A percentile compares a stretch with the other conserved stretches of the same genome.
Evolutionary conservation across 2,113 vertebrate genomes (phyloP).

Genomic region (Vombatus ursinus): DNA sequence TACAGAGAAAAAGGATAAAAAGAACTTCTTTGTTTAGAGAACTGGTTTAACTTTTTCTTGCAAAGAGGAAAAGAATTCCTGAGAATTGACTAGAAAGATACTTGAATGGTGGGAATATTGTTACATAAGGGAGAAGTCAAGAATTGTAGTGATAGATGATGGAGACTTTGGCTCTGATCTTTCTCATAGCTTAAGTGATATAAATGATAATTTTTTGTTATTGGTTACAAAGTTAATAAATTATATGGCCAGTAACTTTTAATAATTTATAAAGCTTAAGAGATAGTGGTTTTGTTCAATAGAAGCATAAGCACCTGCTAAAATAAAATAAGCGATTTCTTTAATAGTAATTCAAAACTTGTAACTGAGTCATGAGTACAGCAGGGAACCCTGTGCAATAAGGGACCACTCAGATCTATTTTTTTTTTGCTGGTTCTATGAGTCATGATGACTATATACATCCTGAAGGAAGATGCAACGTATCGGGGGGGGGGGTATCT

Average conservation of each 20-base stretch:
- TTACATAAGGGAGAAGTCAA: neutral
- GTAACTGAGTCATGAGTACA: neutral
- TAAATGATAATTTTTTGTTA: neutral
- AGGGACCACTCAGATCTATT: no score
- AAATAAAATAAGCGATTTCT: neutral
- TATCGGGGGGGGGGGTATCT: neutral
- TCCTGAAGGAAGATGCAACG: neutral
- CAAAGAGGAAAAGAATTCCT: neutral
- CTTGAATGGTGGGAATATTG: neutral
- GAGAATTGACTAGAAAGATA: neutral
- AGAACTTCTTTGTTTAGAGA: neutral
- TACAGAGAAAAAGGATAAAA: neutral
- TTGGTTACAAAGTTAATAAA: neutral
- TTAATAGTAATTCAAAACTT: neutral
- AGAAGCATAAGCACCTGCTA: neutral
- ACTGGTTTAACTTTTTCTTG: neutral
- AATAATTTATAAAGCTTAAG: neutral
- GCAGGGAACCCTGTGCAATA: neutral
- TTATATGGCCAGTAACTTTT: neutral
- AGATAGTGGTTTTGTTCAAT: neutral
- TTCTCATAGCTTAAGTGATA: neutral
- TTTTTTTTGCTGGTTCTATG: no score
- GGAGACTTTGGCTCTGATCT: neutral
- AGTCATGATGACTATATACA: no score
- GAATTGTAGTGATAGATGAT: neutral